Conservation (phyloP, 2,797 vertebrate species). For the Coreius guichenoti region DNA sequence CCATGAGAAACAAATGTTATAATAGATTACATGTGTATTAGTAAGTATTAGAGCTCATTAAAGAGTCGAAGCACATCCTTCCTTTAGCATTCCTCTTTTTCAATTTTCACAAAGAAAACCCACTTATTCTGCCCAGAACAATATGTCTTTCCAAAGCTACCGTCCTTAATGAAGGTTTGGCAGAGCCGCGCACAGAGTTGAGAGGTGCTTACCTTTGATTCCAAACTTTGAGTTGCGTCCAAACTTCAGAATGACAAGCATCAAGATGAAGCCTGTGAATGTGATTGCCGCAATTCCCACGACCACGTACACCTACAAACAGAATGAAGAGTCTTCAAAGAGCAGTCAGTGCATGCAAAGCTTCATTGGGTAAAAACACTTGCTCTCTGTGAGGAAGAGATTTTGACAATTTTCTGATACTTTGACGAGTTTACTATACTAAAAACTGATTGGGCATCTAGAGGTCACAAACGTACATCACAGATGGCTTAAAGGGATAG, state of each 20-base stretch:
- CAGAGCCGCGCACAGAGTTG: conserved; percentile 11
- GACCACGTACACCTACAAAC: conserved; percentile 90
- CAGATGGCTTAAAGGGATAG: background rate
- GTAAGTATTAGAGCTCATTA: conserved; percentile 57
- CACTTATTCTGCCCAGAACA: conserved; percentile 50
- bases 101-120: conserved; percentile 41
- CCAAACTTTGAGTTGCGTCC: conserved; percentile 98
- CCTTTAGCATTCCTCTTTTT: conserved; percentile 36
- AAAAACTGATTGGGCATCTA: background rate
- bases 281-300: conserved; percentile 94
- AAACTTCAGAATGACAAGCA: conserved; percentile 95
- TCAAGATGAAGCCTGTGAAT: conserved; percentile 92
- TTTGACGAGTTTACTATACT: background rate
- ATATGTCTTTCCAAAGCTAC: conserved; percentile 44
- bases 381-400: background rate
- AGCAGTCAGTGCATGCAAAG: conserved; percentile 28
- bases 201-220: conserved; percentile 94
- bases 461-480: background rate
- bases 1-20: conserved; percentile 36
- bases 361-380: background rate
- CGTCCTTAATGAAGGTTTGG: conserved; percentile 55
- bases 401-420: background rate
- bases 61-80: conserved; percentile 53
- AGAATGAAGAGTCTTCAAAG: conserved; percentile 29
- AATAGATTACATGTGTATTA: conserved; percentile 50